Evolutionary conservation across 2,888 invertebrate species (phyloP), one percentile per base, ranked within the genome.

Genomic region (Spodoptera exigua): DNA sequence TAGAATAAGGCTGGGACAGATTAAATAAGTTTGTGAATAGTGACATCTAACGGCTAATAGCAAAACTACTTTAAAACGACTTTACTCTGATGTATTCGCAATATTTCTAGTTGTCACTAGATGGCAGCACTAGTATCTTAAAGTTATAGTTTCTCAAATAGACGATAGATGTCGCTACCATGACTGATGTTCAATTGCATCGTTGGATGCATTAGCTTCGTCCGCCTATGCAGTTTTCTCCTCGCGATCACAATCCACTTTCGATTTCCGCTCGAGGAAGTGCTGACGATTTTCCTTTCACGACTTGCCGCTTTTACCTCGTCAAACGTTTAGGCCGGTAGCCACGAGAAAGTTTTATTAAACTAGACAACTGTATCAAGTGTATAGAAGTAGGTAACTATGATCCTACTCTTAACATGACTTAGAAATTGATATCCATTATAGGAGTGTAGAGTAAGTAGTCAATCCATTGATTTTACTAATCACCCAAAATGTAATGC

Each of bases 181-280:
- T 68, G 27, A 27, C 51, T 18, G 13, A 49, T 60, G 18, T 59
- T 48, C 34, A 62, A 40, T 51, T 66, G 60, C 56, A 63, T 21
- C 48, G 43, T 44, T 47, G 21, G 56, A 54, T 67, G 61, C 60
- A 72, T 64, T 62, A 46, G 43, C 56, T 51, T 59, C 55, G 66
- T 56, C 47, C 57, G 34, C 44, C 61, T 34, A 76, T 89, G 88
- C 88, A 89, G 89, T 92, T 93, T 92, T 92, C 92, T 90, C 93
- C 78, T 64, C 49, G 70, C 73, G 79, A 85, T 85, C 82, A 83
- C 81, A 84, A 82, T 88, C 86, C 85, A 92, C 93, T 93, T 93
- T 93, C 93, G 85, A 89, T 93, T 93, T 93, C 91, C 92, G 88
- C 89, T 92, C 78, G 88, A 92, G 93, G 93, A 93, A 93, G 91